Percentiles rank a stretch among this genome's conserved stretches.
phyloP scores from a whole-genome alignment of 2,888 invertebrate genomes.

The Deroplatys truncata region DNA sequence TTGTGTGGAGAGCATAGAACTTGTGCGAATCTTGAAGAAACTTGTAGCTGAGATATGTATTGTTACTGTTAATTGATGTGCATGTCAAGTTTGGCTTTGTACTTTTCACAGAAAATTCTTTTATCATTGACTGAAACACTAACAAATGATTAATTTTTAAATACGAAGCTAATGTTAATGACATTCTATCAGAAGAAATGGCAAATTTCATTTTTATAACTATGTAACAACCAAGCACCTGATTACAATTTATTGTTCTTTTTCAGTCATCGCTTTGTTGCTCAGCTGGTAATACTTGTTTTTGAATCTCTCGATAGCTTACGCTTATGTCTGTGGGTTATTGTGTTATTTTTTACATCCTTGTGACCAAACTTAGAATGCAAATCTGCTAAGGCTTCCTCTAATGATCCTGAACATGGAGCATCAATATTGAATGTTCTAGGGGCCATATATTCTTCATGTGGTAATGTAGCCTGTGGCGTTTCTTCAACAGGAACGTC shows the following conservation, averaged over 20 bases:
- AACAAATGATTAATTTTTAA: not conserved
- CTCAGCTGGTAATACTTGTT: not conserved
- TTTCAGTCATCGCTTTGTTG: not conserved
- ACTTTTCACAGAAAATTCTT: not conserved
- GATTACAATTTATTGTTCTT: not conserved
- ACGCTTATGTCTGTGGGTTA: not conserved
- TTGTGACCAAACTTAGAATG: not conserved
- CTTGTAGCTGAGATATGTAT: not conserved
- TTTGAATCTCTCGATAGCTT: not conserved
- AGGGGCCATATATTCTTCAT: not conserved
- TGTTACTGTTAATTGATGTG: not conserved
- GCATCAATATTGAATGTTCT: conserved; percentile 45
- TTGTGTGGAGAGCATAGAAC: not conserved
- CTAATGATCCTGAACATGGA: conserved; percentile 36
- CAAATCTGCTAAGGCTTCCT: not conserved
- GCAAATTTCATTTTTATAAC: not conserved
- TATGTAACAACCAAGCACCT: not conserved
- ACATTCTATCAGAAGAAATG: too few species aligned
- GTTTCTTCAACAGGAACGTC: conserved; percentile 55
- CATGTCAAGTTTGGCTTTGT: not conserved
- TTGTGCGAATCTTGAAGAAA: not conserved
- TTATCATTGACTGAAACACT: not conserved
- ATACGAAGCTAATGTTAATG: not conserved
- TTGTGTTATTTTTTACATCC: not conserved
- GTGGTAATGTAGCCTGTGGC: not conserved